Percentiles rank a stretch among this genome's conserved stretches.
These are phyloP conservation scores for Erethizon dorsatum DNA, from an alignment of 2,797 vertebrate species.

Conservation along the genomic window DNA sequence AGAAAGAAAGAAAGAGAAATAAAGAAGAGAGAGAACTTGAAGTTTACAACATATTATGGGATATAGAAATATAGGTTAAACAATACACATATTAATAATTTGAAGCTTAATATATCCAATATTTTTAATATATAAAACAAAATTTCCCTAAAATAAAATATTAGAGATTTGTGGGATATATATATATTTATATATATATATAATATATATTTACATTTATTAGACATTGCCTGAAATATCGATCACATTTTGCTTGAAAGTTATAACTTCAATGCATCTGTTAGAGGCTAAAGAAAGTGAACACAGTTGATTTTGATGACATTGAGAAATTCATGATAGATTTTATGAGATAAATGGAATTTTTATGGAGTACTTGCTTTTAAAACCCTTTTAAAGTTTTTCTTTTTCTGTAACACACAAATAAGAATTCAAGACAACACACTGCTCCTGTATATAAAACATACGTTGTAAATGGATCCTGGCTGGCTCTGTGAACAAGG, in stretches of 20 bases:
- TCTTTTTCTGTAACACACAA: not conserved
- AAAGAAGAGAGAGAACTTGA: not conserved
- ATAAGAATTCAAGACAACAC: slow-evolving; percentile 60
- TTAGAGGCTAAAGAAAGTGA: not conserved
- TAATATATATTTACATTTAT: not conserved
- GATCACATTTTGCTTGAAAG: not conserved
- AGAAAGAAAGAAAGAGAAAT: not conserved
- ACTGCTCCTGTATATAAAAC: not conserved
- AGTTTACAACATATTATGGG: not conserved
- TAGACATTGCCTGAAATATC: not conserved
- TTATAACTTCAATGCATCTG: not conserved
- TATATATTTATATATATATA: too few relatives aligned
- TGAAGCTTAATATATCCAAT: not conserved
- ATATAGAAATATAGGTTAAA: not conserved
- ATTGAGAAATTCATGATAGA: not conserved
- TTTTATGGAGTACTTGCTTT: slow-evolving; percentile 11
- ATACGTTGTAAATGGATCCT: slow-evolving; percentile 56
- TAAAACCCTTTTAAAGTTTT: slow-evolving; percentile 24
- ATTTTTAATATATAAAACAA: not conserved
- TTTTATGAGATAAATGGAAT: not conserved
- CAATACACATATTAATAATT: not conserved
- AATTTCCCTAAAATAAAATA: not conserved
- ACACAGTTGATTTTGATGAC: not conserved
- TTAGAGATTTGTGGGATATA: not conserved
- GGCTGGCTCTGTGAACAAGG: slow-evolving; percentile 46